Evolutionary conservation across 2,113 vertebrate genomes (phyloP).

Genomic region (Campylomormyrus numenius): DNA sequence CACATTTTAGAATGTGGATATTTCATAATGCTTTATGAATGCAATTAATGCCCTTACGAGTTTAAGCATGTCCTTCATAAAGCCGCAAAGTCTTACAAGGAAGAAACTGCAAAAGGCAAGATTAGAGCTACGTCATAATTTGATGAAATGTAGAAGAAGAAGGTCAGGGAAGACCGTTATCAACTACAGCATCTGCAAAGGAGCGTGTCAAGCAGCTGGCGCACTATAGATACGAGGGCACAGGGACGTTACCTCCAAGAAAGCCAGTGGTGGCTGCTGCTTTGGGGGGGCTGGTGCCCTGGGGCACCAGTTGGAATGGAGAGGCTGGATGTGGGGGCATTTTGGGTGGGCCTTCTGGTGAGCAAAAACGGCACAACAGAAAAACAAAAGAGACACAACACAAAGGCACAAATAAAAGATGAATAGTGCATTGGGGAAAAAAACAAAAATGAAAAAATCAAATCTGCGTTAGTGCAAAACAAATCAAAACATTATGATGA

Average conservation of each 20-base stretch:
- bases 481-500: background rate
- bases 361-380: constrained; percentile 29
- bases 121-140: background rate
- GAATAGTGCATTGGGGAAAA: background rate
- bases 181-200: background rate
- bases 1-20: background rate
- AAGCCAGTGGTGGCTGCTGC: constrained; percentile 31
- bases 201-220: background rate
- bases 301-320: constrained; percentile 18
- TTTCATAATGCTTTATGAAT: background rate
- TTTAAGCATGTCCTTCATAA: background rate
- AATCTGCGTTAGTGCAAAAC: background rate
- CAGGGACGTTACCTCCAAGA: constrained; percentile 25
- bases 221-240: background rate
- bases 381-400: constrained; percentile 28
- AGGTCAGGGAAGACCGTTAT: background rate
- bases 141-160: background rate
- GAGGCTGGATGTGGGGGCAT: constrained; percentile 20
- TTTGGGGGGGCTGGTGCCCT: background rate
- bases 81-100: background rate
- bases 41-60: background rate
- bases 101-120: background rate
- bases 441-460: background rate
- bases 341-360: constrained; percentile 30
- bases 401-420: constrained; percentile 11